Base-by-base conservation (phyloP, 2,888 invertebrate genomes). In the Stenolophus ochropezus region DNA sequence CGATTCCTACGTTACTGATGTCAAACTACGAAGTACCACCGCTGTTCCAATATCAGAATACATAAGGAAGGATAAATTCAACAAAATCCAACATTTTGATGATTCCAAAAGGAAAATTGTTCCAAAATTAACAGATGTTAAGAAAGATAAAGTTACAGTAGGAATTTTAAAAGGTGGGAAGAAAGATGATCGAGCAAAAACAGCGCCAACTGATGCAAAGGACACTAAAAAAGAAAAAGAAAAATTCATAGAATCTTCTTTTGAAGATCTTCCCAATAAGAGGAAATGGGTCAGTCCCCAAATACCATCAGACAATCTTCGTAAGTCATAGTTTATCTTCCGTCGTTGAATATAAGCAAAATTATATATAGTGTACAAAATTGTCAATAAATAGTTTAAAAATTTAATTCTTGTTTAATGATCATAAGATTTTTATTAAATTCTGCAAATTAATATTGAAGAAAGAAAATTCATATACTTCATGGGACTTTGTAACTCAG, bases 31-130 rank as follows among this genome's bases (percentile, higher is more conserved):
- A 56, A 73, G 73, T 42, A 16, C 80, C 14, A 33, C 8, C 11
- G 20, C 69, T 6, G 73, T 80, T n/a, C 80, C 80, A n/a, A 80
- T 80, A 11, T 80, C 80, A 20, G 80, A 80, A 56, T 73, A 73
- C 23, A 80, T 80, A 18, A 80, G 73, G 53, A 71, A 42, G 42
- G 73, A 80, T 27, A 80, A 80, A 20, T 73, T 21, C 58, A 80
- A 16, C n/a, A 80, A 58, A 33, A 51, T 51, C 14, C 65, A 75
- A 53, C 47, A 18, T 14, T 27, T 25, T 14, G 23, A 74, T 6
- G 33, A 42, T 4, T 11, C 33, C 1, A 42, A 11, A 42, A 42
- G 11, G 11, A 42, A 42, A 42, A n/a, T 18, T 0, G 18, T 53
- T 8, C 61, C 25, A 11, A 61, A 61, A 18, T 25, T 16, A 33